phyloP scores from a whole-genome alignment of 2,888 invertebrate species.

The Nymphalis urticae region DNA sequence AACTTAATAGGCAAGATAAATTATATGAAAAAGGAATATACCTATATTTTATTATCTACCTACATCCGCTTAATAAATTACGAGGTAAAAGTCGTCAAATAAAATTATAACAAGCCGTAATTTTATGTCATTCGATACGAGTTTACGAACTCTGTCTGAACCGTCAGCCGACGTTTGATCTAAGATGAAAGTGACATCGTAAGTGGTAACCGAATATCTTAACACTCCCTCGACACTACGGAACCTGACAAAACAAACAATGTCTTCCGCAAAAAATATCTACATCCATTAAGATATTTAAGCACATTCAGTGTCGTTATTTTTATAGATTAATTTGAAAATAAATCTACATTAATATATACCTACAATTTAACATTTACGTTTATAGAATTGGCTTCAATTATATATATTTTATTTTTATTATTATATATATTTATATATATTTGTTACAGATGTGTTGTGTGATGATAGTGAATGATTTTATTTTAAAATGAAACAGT shows the following conservation, averaged over 20 bases:
- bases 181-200: slow-evolving; percentile 42
- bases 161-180: slow-evolving; percentile 38
- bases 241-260: slow-evolving; percentile 78
- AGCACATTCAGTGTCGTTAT: neutral
- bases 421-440: no score
- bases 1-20: no score
- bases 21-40: no score
- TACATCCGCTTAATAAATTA: neutral
- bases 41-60: no score
- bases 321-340: neutral
- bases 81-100: neutral
- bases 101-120: slow-evolving; percentile 9
- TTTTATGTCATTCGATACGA: slow-evolving; percentile 36
- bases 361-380: no score
- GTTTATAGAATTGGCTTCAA: no score
- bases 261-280: slow-evolving; percentile 51
- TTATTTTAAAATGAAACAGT: no score
- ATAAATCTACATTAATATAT: no score
- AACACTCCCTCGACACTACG: slow-evolving; percentile 55
- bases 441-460: no score
- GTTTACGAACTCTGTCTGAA: slow-evolving; percentile 36
- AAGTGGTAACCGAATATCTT: slow-evolving; percentile 69
- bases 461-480: no score
- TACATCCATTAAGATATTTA: slow-evolving; percentile 22
- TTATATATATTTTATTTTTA: no score